Percentiles rank a stretch among this genome's conserved stretches.
Evolutionary conservation across 2,888 invertebrate species (phyloP).

Genomic region (Agonopterix heracliana): DNA sequence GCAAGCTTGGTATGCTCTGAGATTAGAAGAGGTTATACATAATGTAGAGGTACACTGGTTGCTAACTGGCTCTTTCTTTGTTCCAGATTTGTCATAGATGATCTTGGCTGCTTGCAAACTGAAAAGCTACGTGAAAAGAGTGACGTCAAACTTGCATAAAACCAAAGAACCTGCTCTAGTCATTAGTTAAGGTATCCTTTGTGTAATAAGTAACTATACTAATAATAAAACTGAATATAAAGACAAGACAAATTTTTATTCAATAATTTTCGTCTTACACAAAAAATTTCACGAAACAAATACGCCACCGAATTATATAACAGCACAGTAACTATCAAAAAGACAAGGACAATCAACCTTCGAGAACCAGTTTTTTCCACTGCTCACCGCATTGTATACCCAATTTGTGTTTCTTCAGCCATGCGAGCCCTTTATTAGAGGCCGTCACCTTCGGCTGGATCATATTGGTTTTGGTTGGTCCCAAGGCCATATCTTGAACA

Average conservation of each 20-base stretch:
- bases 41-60: too few relatives aligned
- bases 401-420: conserved; percentile 44
- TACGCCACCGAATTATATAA: too few relatives aligned
- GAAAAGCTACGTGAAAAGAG: conserved; percentile 20
- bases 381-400: conserved; percentile 36
- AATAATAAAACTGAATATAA: not conserved
- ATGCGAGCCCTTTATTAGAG: conserved; percentile 28
- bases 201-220: not conserved
- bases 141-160: conserved; percentile 32
- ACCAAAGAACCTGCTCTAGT: not conserved
- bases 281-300: too few relatives aligned
- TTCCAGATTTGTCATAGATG: conserved; percentile 81
- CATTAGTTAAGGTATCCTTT: not conserved
- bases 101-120: conserved; percentile 68
- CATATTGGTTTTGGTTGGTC: not conserved
- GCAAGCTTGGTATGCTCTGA: too few relatives aligned
- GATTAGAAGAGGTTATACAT: too few relatives aligned
- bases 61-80: conserved; percentile 2
- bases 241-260: conserved; percentile 1
- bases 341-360: conserved; percentile 26
- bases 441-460: not conserved
- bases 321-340: conserved; percentile 7
- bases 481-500: not conserved
- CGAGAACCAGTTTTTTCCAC: conserved; percentile 43
- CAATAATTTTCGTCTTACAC: conserved; percentile 1